Conservation (phyloP, 1,140 invertebrate genomes). For the Atopsyche davidsoni region DNA sequence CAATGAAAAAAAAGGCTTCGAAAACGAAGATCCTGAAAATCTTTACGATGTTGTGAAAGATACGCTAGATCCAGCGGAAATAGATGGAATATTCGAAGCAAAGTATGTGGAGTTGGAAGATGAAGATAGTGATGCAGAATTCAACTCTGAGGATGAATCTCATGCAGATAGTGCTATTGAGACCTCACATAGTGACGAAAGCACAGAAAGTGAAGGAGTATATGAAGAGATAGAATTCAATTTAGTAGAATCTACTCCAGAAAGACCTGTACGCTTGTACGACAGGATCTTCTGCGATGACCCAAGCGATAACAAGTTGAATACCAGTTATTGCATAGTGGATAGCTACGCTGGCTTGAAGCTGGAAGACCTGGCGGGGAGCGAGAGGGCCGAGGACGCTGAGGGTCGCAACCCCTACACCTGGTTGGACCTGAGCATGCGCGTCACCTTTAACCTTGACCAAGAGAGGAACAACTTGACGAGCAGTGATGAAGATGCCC, state of each 20-base stretch:
- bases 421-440: constrained; percentile 21
- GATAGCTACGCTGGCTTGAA: constrained; percentile 13
- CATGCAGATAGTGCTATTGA: neutral
- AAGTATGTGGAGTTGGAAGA: neutral
- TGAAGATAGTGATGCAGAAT: neutral
- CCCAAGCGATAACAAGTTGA: constrained; percentile 11
- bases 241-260: neutral
- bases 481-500: constrained; percentile 26
- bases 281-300: constrained; percentile 26
- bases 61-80: constrained; percentile 6
- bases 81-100: neutral
- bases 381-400: neutral
- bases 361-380: constrained; percentile 12
- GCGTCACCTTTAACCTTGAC: constrained; percentile 29
- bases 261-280: constrained; percentile 18
- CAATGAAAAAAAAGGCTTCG: neutral
- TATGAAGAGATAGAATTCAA: constrained; percentile 24
- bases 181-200: neutral
- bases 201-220: constrained; percentile 11
- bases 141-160: constrained; percentile 1
- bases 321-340: constrained; percentile 11
- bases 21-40: neutral
- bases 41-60: constrained; percentile 6
- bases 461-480: constrained; percentile 11
- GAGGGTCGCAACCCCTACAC: too few relatives aligned